phyloP scores from a whole-genome alignment of 2,113 vertebrate genomes.

The Tympanuchus pallidicinctus region DNA sequence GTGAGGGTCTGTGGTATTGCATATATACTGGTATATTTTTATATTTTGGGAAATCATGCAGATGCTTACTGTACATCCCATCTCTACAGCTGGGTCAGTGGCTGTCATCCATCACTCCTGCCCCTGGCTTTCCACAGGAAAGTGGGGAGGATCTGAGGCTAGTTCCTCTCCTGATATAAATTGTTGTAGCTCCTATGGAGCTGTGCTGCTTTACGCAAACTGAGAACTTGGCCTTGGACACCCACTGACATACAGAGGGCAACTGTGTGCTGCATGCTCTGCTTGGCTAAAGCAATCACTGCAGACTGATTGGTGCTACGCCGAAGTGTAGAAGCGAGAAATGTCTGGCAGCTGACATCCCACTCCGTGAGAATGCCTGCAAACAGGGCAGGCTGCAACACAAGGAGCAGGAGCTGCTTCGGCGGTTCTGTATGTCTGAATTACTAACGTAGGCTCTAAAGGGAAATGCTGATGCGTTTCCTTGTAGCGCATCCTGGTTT shows the following conservation, averaged over 20 bases:
- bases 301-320: neutral
- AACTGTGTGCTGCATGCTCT: slow-evolving; percentile 22
- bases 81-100: neutral
- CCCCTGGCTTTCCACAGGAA: neutral
- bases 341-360: neutral
- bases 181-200: slow-evolving; percentile 59
- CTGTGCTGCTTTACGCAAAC: neutral
- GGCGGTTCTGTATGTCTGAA: neutral
- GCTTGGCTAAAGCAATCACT: neutral
- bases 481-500: slow-evolving; percentile 4
- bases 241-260: neutral
- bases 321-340: neutral
- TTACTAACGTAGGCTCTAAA: neutral
- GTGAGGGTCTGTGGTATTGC: neutral
- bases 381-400: neutral
- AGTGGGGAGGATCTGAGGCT: neutral
- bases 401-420: neutral
- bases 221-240: neutral
- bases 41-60: neutral
- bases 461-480: neutral
- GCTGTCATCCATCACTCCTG: accelerated
- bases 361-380: neutral
- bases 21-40: accelerated
- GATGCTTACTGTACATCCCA: neutral
- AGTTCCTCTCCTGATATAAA: neutral